Base-by-base conservation (phyloP, 2,113 vertebrate genomes). In the Misgurnus mizolepis region DNA sequence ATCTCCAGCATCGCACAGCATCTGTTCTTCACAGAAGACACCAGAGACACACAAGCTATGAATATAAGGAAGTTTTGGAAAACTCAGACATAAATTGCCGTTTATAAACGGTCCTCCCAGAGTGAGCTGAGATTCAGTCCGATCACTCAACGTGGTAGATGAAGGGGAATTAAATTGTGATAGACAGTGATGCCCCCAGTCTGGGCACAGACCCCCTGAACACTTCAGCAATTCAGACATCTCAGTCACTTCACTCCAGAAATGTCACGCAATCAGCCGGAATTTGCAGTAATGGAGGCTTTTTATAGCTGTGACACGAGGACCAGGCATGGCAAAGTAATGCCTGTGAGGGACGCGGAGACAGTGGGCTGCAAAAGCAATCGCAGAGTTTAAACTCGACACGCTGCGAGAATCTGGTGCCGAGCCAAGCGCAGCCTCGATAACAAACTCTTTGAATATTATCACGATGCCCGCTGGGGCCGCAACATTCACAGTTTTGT, bases 231-330 rank as follows among this genome's bases (percentile, higher is more conserved):
- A 72, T 43, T n/a, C 68, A 74, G 78, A 83, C 81, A 84, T 83
- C 73, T 89, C 83, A 50, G 71, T 74, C 67, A 8, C 43, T 2
- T 72, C 14, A 83, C 73, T 79, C 76, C 9, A 85, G 83, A 85
- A 86, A 82, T 83, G 83, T 82, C 77, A 60, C 75, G 77, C 69
- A 82, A 85, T 90, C 87, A 82, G 55, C 75, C 86, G 73, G 64
- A 82, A 86, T 90, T 83, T 84, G 83, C 81, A 60, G 18, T 78
- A 78, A 81, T 56, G 79, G 79, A 68, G 58, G 61, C 60, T 61
- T 81, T 78, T 81, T 73, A 67, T 55, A 73, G 56, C 69, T 9
- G 22, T 7, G 7, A 50, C 10, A 34, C 62, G 4, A 50, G 73
- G 18, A 47, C 53, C 55, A 60, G 74, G 15, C 50, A 50, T 9